These are phyloP conservation scores for Mandrillus leucophaeus DNA, from an alignment of 2,113 vertebrate genomes.

Conservation along the genomic window DNA sequence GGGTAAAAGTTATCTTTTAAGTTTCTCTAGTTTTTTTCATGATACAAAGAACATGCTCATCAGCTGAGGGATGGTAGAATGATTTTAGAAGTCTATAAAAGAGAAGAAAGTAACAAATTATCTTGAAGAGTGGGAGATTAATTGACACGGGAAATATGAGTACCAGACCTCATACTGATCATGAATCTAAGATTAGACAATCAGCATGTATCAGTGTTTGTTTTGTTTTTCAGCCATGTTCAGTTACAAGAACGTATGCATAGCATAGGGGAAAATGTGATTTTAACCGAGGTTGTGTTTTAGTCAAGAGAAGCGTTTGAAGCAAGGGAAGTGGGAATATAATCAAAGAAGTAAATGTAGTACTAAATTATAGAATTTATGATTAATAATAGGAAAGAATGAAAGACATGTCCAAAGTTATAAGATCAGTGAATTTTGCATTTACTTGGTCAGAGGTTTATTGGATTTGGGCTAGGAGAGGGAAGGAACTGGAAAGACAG, in stretches of 20 bases:
- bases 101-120: not conserved
- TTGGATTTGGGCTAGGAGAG: not conserved
- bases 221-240: not conserved
- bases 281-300: not conserved
- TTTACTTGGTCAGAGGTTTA: not conserved
- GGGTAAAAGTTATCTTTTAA: not conserved
- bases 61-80: not conserved
- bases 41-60: not conserved
- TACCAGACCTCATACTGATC: not conserved
- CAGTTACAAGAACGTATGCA: not conserved
- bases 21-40: not conserved
- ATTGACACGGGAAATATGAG: not conserved
- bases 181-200: not conserved
- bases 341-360: not conserved
- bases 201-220: not conserved
- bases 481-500: not conserved
- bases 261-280: not conserved
- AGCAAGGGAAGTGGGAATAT: not conserved
- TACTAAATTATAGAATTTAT: not conserved
- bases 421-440: not conserved
- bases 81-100: not conserved
- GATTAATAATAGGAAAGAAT: not conserved
- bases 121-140: not conserved
- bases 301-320: not conserved
- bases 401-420: not conserved